Evolutionary conservation across 1,140 invertebrate genomes (phyloP).

Genomic region (Lepidostoma basale): DNA sequence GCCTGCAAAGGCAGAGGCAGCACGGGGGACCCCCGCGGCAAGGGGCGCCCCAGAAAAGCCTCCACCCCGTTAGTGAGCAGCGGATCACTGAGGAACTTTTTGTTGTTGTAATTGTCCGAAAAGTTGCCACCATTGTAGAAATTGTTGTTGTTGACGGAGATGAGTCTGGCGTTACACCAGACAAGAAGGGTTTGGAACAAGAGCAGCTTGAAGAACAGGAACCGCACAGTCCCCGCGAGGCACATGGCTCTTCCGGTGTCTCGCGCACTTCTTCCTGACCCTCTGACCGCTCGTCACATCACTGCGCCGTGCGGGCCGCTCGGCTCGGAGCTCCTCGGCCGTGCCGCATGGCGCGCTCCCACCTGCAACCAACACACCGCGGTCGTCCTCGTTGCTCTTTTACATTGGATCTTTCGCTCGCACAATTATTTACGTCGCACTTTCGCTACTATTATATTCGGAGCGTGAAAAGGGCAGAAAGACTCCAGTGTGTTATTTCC

Average conservation of each 20-base stretch:
- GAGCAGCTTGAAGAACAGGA: slow-evolving; percentile 21
- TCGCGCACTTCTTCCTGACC: background rate
- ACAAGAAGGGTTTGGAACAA: slow-evolving; percentile 9
- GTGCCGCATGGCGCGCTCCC: too few species aligned
- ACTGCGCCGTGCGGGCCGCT: too few species aligned
- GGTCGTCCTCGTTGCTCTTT: too few species aligned
- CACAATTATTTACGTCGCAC: too few species aligned
- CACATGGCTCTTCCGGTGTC: background rate
- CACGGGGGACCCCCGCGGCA: background rate
- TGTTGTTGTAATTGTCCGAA: slow-evolving; percentile 4
- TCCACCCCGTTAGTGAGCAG: slow-evolving; percentile 6
- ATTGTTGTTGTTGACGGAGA: slow-evolving; percentile 10
- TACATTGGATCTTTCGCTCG: too few species aligned
- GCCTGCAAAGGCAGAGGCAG: background rate
- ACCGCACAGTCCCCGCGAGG: background rate
- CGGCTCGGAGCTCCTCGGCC: too few species aligned
- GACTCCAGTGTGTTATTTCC: too few species aligned
- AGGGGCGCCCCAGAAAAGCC: background rate
- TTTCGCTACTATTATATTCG: too few species aligned
- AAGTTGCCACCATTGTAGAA: slow-evolving; percentile 14
- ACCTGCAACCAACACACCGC: too few species aligned
- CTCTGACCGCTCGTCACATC: too few species aligned
- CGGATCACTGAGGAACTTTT: background rate
- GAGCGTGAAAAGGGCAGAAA: too few species aligned
- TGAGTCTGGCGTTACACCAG: slow-evolving; percentile 18